Evolutionary conservation across 2,888 invertebrate genomes (phyloP), one percentile per base, ranked within the genome.

Genomic region (Nycteola revayana): DNA sequence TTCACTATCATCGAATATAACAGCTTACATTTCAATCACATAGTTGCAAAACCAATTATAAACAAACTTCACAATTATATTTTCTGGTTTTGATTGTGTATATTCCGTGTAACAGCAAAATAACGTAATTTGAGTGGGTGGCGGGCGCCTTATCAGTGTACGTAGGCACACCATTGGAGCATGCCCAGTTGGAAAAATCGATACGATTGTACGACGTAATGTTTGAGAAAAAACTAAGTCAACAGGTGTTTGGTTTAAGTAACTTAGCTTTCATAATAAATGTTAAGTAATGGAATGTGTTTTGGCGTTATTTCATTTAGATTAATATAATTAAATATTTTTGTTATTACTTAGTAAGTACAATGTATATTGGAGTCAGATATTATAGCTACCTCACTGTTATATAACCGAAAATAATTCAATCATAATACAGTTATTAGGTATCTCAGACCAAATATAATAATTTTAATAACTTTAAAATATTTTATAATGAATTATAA

Each of bases 131-230:
- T 49, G 66, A 62, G 82, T 84, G 82, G 82, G 80, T 64, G 80
- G 67, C 59, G 48, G 50, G 21, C 3, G 56, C 57, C 72, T 82
- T 84, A 85, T 85, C 69, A 21, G 21, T 55, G 41, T 48, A 74
- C 72, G 71, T 62, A 53, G 38, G 59, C 50, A 46, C 30, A 24
- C 36, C 32, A 23, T 42, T 40, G 44, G 86, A 71, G 84, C 85
- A 85, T 86, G 87, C 86, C 67, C 87, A 68, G 70, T 75, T 32
- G 25, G 43, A 49, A 77, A 83, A 86, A 87, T 87, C 86, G 82
- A 87, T 86, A 86, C 57, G 49, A 37, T 27, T 23, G 32, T 40
- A 40, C 41, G 51, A 56, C 53, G 49, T 45, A 57, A 42, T 48
- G 53, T 60, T 62, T 51, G 53, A 42, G 39, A 61, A 51, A 65